Base-by-base conservation (phyloP, 1,140 invertebrate genomes). In the Drosophila parabipectinata region DNA sequence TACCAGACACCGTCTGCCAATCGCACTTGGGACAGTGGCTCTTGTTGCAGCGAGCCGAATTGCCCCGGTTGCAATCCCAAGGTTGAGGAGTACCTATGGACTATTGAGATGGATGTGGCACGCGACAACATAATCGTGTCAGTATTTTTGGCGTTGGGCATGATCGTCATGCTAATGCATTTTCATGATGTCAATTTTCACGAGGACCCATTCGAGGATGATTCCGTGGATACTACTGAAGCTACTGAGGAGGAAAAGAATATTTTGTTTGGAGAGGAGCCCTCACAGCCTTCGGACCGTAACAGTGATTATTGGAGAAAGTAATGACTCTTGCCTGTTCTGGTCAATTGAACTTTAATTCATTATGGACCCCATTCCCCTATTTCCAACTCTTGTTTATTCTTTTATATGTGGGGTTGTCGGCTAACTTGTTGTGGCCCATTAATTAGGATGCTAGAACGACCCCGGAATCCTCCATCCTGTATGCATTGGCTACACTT, bases 301-400 rank as follows among this genome's bases (percentile, higher is more conserved):
- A 12, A 39, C 24, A 39, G 59, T 53, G 45, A 69, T 77, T 77
- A 68, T 56, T 52, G 57, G 15, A 57, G 28, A 85, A 80, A 67
- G 73, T 73, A 80, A 73, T 44, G 68, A 66, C 56, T 77, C 26
- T 56, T 50, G 37, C 32, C 69, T 63, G 77, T 57, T 74, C 59
- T 55, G 73, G 57, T 63, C 77, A 80, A 85, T 85, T 85, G 73
- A 80, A 85, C 81, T 87, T 82, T 67, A 87, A 79, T 85, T 67
- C 62, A 78, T 74, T 52, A 71, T 61, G 44, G 9, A 39, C 55
- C 41, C 37, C 37, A 10, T 45, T 62, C 52, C 54, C 41, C 14
- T 10, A n/a, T 37, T 37, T 37, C 34, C 12, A 37, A n/a, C 34
- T 37, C 34, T 10, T 37, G 34, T 37, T 10, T n/a, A n/a, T 3